A percentile compares a stretch with the other conserved stretches of the same genome.
Evolutionary conservation across 2,888 invertebrate genomes (phyloP).

Genomic region (Brachyptera putata): DNA sequence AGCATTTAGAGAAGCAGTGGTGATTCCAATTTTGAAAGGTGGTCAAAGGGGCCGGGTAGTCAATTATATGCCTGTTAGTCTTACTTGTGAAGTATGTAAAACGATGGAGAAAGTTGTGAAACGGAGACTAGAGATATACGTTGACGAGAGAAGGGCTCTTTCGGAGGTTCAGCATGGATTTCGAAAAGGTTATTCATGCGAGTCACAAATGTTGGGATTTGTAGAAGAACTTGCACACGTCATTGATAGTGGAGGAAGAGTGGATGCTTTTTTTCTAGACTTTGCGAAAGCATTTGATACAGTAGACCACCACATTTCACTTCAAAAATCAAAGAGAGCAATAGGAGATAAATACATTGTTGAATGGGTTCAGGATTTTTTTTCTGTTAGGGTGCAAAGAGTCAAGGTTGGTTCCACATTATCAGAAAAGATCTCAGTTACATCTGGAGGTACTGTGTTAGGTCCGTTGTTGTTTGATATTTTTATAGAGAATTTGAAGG

Average conservation of each 20-base stretch:
- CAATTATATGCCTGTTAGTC: background rate
- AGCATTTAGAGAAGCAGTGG: background rate
- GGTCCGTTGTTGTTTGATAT: background rate
- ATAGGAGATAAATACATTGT: background rate
- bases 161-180: background rate
- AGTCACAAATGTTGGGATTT: background rate
- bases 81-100: background rate
- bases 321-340: background rate
- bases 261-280: slow-evolving; percentile 1
- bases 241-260: background rate
- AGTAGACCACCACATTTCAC: background rate
- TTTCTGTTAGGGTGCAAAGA: background rate
- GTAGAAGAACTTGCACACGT: background rate
- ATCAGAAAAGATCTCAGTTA: background rate
- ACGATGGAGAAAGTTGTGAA: background rate
- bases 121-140: background rate
- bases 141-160: background rate
- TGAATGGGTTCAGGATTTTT: background rate
- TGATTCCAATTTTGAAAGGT: background rate
- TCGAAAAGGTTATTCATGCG: background rate
- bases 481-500: background rate
- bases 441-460: background rate
- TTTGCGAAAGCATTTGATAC: background rate
- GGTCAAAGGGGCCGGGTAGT: background rate
- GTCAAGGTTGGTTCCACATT: background rate